Evolutionary conservation across 2,113 vertebrate genomes (phyloP).

Genomic region (Porphyrio hochstetteri): DNA sequence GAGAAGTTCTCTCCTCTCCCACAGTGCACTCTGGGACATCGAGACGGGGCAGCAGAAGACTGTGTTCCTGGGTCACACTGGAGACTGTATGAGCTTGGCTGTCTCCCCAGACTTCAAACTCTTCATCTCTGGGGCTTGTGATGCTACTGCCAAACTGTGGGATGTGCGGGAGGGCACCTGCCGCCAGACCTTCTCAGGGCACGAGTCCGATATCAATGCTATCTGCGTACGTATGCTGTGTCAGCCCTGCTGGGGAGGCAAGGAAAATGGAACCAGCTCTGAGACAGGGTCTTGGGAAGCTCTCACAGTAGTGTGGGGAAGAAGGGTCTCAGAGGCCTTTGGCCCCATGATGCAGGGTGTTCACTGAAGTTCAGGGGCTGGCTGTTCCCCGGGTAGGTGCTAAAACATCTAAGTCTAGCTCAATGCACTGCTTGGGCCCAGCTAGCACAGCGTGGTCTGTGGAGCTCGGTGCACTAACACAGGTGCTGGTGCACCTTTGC

Average conservation of each 20-base stretch:
- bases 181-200: conserved; percentile 93
- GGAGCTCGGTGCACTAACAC: not conserved
- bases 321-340: not conserved
- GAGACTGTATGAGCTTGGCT: conserved; percentile 95
- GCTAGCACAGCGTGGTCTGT: not conserved
- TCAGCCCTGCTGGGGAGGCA: not conserved
- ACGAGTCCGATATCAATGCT: conserved; percentile 96
- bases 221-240: conserved; percentile 82
- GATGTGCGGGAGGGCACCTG: conserved; percentile 90
- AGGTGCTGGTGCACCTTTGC: not conserved
- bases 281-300: not conserved
- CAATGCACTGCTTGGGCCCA: not conserved
- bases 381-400: not conserved
- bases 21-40: conserved; percentile 94
- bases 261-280: not conserved
- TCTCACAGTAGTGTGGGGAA: not conserved
- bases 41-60: conserved; percentile 96
- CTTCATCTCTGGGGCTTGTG: conserved; percentile 95
- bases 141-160: conserved; percentile 96
- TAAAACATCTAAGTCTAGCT: not conserved
- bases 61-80: conserved; percentile 88
- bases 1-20: not conserved
- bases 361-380: not conserved
- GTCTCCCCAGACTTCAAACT: conserved; percentile 93
- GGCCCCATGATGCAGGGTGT: not conserved